Evolutionary conservation across 2,888 invertebrate genomes (phyloP), one percentile per base, ranked within the genome.

Genomic region (Drosophila infuscata): DNA sequence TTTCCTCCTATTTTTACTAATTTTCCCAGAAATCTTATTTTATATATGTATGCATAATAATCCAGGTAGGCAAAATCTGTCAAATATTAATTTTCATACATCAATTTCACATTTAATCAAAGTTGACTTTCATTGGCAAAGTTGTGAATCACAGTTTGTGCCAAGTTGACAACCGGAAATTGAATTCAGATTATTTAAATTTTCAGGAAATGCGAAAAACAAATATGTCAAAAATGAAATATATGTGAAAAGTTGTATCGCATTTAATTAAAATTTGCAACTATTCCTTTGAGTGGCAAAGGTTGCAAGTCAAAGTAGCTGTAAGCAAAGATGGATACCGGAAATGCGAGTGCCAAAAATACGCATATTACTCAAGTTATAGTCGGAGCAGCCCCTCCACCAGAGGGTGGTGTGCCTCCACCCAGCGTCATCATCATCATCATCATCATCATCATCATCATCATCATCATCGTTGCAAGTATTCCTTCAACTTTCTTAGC

Each of bases 321-420:
- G 15, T 7, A 30, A 33, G 35, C 29, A 32, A 15, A 11, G 41
- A 7, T n/a, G 38, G 38, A 5, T 36, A 35, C n/a, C 64, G 67
- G 64, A 67, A 53, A 36, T 43, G n/a, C 43, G 54, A 70, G 30
- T 70, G 62, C 43, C 33, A 51, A 70, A 72, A 58, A 53, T 58
- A 53, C 51, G 72, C 48, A 49, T 58, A 71, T 71, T 65, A 76
- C 49, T 58, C 58, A 59, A 71, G 71, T 62, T 51, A 20, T 35
- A 3, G 36, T 35, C 61, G 20, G 51, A 32, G 33, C 33, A 54
- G 43, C 11, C 43, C 3, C 20, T 1, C 35, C 0, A 20, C 12
- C 5, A 25, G 20, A 25, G 20, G 20, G 20, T 25, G 20, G 20
- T 25, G 25, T 25, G 25, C 1, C 1, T 25, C 38, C 6, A 43